Evolutionary conservation across 2,797 vertebrate genomes (phyloP), one percentile per base, ranked within the genome.

Genomic region (Lagocephalus sceleratus): DNA sequence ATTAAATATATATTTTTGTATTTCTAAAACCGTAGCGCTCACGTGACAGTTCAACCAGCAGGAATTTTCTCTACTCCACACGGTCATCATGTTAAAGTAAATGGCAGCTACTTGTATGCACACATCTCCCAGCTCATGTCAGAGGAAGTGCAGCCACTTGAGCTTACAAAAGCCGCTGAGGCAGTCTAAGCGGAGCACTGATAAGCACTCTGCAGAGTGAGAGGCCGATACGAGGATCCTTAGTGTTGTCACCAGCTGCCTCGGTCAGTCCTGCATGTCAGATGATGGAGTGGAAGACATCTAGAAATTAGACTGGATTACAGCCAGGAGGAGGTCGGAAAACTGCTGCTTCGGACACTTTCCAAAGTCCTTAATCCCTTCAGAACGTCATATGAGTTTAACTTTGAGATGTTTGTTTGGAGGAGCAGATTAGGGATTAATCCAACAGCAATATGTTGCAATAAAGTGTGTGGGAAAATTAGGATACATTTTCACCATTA

Each of bases 101-200:
- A 48, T 45, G 22, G 57, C 49, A 43, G 16, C 21, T 20, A 47
- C 2, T 60, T 41, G 38, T 26, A 20, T 35, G 26, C 21, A 32
- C 42, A 53, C 23, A 59, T 20, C 45, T 38, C 54, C 52, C 22
- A 3, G 20, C 20, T 22, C 12, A 3, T 55, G 61, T 68, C 40
- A 40, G 68, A 54, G 20, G 41, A 66, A 65, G 66, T 57, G 55
- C 66, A 57, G 63, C 40, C 62, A 47, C 65, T 41, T 78, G 76
- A 70, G 63, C 77, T 69, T 52, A 73, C 61, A 57, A 20, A 61
- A 68, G 74, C 60, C 76, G 81, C 76, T 79, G 79, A 82, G 70
- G 54, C 19, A 2, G 47, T 67, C 35, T 55, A 60, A 78, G 63
- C 64, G 58, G 84, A 47, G 58, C 59, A 17, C 71, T 61, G 81